These are phyloP conservation scores for Guaruba guarouba DNA, from an alignment of 2,113 vertebrate genomes.

Conservation along the genomic window DNA sequence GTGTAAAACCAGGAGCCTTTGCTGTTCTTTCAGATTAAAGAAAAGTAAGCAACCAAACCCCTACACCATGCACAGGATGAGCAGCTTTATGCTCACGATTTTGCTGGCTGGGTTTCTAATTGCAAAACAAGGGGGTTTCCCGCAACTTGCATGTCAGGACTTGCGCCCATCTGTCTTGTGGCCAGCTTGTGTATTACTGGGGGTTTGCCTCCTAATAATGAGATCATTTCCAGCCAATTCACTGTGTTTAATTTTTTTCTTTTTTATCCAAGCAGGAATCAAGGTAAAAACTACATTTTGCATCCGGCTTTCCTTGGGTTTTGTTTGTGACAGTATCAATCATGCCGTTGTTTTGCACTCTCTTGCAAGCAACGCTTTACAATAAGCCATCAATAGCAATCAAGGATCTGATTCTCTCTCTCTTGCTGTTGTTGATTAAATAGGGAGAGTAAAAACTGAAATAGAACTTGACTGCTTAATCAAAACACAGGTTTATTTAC, in stretches of 20 bases:
- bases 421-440: conserved; percentile 26
- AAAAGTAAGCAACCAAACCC: not conserved
- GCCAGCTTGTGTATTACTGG: not conserved
- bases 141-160: not conserved
- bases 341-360: not conserved
- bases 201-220: not conserved
- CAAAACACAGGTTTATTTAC: not conserved
- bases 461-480: not conserved
- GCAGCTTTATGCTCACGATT: not conserved
- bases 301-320: not conserved
- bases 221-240: not conserved
- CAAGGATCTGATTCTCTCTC: conserved; percentile 15
- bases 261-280: not conserved
- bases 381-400: not conserved
- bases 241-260: not conserved
- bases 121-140: conserved; percentile 49
- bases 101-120: not conserved
- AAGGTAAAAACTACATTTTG: not conserved
- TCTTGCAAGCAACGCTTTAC: not conserved
- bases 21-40: not conserved
- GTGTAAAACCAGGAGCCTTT: not conserved
- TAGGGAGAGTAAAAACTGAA: not conserved
- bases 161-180: not conserved
- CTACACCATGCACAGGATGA: not conserved
- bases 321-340: not conserved